A percentile compares a stretch with the other conserved stretches of the same genome.
Evolutionary conservation across 2,888 invertebrate species (phyloP).

Genomic region (Campoletis raptor): DNA sequence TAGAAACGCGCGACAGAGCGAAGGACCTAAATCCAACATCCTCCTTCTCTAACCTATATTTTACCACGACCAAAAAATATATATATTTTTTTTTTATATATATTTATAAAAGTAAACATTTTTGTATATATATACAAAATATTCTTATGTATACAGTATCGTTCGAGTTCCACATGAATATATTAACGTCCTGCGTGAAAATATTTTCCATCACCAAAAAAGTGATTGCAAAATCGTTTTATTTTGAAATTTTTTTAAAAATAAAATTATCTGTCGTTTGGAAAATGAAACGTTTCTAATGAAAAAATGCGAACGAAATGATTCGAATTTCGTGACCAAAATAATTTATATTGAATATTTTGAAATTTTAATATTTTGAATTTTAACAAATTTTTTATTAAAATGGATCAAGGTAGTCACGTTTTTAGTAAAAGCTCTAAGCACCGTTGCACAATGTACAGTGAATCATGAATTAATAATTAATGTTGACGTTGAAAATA

Average conservation of each 20-base stretch:
- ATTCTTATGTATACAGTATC: not conserved
- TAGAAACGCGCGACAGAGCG: constrained; percentile 25
- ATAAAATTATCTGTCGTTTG: too few species aligned
- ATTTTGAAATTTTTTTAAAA: not conserved
- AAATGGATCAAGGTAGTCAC: too few species aligned
- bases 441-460: too few species aligned
- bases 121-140: not conserved
- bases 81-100: not conserved
- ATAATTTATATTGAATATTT: too few species aligned
- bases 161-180: not conserved
- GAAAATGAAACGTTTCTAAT: not conserved
- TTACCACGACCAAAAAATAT: not conserved
- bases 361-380: too few species aligned
- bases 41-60: constrained; percentile 1
- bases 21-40: constrained; percentile 21
- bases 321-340: not conserved
- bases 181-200: not conserved
- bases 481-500: too few species aligned
- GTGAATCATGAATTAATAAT: too few species aligned
- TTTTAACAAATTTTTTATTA: too few species aligned
- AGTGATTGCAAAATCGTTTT: too few species aligned
- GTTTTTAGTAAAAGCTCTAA: too few species aligned
- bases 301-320: not conserved
- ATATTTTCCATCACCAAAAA: not conserved
- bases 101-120: not conserved